phyloP scores from a whole-genome alignment of 1,140 invertebrate genomes.

The Pinna nobilis region DNA sequence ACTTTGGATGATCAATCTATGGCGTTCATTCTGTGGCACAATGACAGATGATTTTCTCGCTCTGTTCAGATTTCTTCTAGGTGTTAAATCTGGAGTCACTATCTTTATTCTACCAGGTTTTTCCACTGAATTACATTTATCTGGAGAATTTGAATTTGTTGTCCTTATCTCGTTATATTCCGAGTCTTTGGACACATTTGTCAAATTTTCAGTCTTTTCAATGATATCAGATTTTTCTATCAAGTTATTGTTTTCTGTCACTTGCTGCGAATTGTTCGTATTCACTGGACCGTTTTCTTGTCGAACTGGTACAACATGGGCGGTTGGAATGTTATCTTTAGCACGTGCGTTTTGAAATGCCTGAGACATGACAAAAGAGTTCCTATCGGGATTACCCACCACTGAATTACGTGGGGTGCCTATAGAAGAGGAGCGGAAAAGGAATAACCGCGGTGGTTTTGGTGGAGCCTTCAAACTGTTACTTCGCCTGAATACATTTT shows the following conservation, averaged over 20 bases:
- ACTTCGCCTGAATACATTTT: conserved; percentile 26
- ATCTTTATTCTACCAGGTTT: conserved; percentile 54
- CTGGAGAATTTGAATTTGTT: no score
- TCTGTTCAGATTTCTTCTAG: conserved; percentile 42
- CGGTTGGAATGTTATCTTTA: conserved; percentile 31
- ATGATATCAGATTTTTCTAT: conserved; percentile 24
- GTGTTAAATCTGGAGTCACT: conserved; percentile 53
- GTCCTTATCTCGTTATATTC: no score
- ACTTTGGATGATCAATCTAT: conserved; percentile 63
- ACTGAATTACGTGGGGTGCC: conserved; percentile 50
- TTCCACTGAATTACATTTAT: background rate
- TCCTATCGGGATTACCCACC: conserved; percentile 42
- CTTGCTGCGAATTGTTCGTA: background rate
- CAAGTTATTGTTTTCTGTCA: conserved; percentile 41
- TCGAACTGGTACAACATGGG: conserved; percentile 28
- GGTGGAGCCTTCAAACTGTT: conserved; percentile 62
- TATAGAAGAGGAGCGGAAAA: conserved; percentile 62
- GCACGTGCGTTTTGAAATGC: conserved; percentile 32
- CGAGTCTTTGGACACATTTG: no score
- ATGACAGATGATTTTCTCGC: conserved; percentile 53
- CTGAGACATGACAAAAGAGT: conserved; percentile 50
- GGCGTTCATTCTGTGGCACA: conserved; percentile 50
- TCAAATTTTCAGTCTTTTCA: conserved; percentile 1
- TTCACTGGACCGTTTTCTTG: conserved; percentile 26
- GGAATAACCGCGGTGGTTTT: conserved; percentile 63